Evolutionary conservation across 2,888 invertebrate species (phyloP).

Genomic region (Heliconius cydno): DNA sequence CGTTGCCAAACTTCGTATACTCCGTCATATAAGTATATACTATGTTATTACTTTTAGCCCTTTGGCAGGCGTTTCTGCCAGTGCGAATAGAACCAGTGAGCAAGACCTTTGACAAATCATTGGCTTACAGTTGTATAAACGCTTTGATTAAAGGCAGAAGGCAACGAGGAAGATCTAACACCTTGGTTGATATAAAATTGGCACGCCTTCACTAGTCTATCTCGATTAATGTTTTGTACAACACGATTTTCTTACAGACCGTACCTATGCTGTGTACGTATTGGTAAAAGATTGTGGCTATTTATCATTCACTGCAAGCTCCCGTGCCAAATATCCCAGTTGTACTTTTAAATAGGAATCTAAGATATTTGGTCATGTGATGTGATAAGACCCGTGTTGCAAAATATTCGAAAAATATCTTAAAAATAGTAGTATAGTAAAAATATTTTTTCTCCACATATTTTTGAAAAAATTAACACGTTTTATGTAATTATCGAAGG

Average conservation of each 20-base stretch:
- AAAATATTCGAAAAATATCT: slow-evolving; percentile 16
- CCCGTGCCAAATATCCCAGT: slow-evolving; percentile 60
- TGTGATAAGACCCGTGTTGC: slow-evolving; percentile 45
- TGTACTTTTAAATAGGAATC: slow-evolving; percentile 54
- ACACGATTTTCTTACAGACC: slow-evolving; percentile 61
- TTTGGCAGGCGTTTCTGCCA: slow-evolving; percentile 67
- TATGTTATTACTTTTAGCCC: slow-evolving; percentile 53
- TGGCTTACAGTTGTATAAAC: slow-evolving; percentile 55
- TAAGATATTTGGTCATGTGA: slow-evolving; percentile 50
- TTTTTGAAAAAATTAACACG: too few species aligned
- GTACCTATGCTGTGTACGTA: slow-evolving; percentile 55
- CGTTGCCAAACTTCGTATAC: slow-evolving; percentile 62
- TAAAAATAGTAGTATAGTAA: background rate
- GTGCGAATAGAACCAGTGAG: slow-evolving; percentile 56
- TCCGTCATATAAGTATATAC: slow-evolving; percentile 47
- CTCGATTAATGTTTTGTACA: slow-evolving; percentile 72
- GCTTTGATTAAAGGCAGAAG: slow-evolving; percentile 50
- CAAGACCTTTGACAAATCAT: slow-evolving; percentile 61
- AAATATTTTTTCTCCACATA: too few species aligned
- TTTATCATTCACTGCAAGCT: slow-evolving; percentile 58
- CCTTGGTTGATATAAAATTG: slow-evolving; percentile 59
- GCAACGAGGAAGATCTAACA: slow-evolving; percentile 58
- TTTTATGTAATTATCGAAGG: background rate
- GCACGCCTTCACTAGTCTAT: slow-evolving; percentile 60
- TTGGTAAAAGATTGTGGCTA: slow-evolving; percentile 61